These are phyloP conservation scores for Endomychus coccineus DNA, from an alignment of 2,888 invertebrate species.

Conservation along the genomic window DNA sequence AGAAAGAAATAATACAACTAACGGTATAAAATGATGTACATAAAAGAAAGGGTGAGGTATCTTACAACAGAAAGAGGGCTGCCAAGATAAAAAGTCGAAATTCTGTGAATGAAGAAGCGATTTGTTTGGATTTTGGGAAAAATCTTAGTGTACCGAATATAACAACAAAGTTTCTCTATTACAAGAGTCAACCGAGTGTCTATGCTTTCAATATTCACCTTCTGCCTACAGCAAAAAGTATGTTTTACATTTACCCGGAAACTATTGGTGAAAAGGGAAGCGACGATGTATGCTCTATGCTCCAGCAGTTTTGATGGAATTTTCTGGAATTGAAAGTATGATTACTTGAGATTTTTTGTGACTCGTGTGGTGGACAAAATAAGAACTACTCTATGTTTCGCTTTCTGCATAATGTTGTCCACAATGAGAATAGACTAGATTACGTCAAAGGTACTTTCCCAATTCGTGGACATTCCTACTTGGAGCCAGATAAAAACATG, in stretches of 20 bases:
- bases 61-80: constrained; percentile 4
- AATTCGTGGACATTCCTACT: constrained; percentile 25
- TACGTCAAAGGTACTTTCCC: constrained; percentile 26
- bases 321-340: constrained; percentile 13
- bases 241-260: constrained; percentile 26
- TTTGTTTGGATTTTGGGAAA: too few relatives aligned
- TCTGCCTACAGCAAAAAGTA: constrained; percentile 19
- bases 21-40: constrained; percentile 1
- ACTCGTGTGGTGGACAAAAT: too few relatives aligned
- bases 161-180: constrained; percentile 26
- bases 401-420: constrained; percentile 26
- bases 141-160: constrained; percentile 19
- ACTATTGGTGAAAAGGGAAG: constrained; percentile 24
- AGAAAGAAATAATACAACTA: background rate
- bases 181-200: background rate
- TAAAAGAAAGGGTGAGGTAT: constrained; percentile 6
- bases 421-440: constrained; percentile 21
- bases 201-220: constrained; percentile 25
- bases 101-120: too few relatives aligned
- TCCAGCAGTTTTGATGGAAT: constrained; percentile 24
- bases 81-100: too few relatives aligned
- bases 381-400: too few relatives aligned
- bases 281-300: constrained; percentile 26
- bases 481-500: constrained; percentile 26
- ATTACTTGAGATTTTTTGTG: too few relatives aligned